Base-by-base conservation (phyloP, 2,888 invertebrate species). In the Lasioglossum leucozonium region DNA sequence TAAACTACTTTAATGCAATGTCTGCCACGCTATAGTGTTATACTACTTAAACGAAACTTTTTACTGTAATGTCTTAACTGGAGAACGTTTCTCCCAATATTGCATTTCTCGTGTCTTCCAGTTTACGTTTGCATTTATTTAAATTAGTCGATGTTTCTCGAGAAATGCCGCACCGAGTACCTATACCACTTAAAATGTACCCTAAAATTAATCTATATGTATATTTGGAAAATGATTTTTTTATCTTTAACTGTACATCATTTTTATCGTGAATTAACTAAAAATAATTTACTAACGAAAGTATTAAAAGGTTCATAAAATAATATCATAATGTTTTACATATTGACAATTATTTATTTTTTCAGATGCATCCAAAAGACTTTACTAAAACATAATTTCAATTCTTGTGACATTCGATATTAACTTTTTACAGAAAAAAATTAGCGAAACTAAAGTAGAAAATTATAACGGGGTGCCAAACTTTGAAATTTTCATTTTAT, bases 1-100 rank as follows among this genome's bases (percentile, higher is more conserved):
- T 67, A 67, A 37, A 81, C 30, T 30, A 65, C 42, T 44, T 67
- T 18, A 37, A 40, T 40, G 37, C 40, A 26, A 10, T 26, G 37
- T 26, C 58, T 18, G 40, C 40, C 8, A 10, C 18, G 11, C 10
- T 18, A 30, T 2, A 34, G 26, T 18, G 55, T 26, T 40, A 10
- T n/a, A 58, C 73, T 58, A 37, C 55, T 74, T 37, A 26, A 72
- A 6, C 44, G 30, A 44, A 67, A 44, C 44, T 67, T 65, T 30
- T 30, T 18, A 18, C 18, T 11, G 34, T 11, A 37, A 67, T 11
- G 34, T 5, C 8, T 37, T 11, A 4, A 22, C 10, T 37, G 2
- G 2, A n/a, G 37, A 67, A 37, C 22, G 10, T 34, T 22, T 37
- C 10, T 37, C 5, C 37, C 22, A 37, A 37, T 37, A 67, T 67